Evolutionary conservation across 2,113 vertebrate species (phyloP).

Genomic region (Micronycteris hirsuta): DNA sequence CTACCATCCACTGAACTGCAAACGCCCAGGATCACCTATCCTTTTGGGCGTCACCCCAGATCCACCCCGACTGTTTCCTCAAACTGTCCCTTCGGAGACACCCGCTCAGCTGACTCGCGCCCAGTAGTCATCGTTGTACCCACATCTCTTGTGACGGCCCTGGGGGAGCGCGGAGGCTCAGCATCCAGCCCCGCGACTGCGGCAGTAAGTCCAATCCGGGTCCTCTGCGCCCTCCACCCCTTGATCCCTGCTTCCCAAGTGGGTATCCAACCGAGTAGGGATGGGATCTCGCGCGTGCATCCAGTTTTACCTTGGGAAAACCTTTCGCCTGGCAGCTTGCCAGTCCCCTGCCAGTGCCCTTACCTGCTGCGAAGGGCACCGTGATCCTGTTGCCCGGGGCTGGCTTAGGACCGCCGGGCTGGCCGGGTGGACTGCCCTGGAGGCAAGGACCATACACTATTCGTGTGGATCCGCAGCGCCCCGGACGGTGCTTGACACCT

Average conservation of each 20-base stretch:
- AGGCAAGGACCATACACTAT: neutral
- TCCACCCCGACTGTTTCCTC: neutral
- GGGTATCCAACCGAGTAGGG: neutral
- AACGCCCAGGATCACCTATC: neutral
- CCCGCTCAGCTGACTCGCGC: neutral
- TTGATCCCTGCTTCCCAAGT: neutral
- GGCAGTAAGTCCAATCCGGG: no score
- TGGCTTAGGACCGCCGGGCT: neutral
- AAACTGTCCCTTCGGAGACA: neutral
- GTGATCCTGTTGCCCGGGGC: neutral
- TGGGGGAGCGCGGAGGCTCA: neutral
- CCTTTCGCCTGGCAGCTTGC: neutral
- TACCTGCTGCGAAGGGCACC: neutral
- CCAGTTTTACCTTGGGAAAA: neutral
- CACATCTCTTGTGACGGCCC: neutral
- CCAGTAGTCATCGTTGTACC: neutral
- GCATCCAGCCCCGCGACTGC: neutral
- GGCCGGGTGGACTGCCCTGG: neutral
- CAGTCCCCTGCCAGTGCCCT: neutral
- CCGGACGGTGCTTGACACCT: neutral
- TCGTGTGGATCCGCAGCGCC: neutral
- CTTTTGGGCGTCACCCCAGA: neutral
- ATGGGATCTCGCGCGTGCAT: neutral
- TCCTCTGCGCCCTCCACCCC: neutral
- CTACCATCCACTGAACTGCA: neutral